Evolutionary conservation across 2,888 invertebrate genomes (phyloP).

Genomic region (Megastigmus dorsalis): DNA sequence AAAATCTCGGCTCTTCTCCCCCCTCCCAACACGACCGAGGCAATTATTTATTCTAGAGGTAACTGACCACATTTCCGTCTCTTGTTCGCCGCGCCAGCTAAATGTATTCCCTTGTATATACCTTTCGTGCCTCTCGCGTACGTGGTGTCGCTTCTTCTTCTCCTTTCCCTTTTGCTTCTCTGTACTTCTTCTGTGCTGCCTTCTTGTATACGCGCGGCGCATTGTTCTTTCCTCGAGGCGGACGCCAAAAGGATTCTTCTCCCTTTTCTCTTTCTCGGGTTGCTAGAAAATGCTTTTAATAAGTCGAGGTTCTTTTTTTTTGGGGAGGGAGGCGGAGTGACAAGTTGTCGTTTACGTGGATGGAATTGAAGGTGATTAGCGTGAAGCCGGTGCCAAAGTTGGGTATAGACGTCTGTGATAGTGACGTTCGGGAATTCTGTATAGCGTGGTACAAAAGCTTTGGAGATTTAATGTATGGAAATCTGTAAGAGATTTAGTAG

Average conservation of each 20-base stretch:
- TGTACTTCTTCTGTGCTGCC: background rate
- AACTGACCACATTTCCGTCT: slow-evolving; percentile 65
- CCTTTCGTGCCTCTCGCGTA: background rate
- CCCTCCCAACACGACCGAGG: background rate
- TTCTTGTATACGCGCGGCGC: background rate
- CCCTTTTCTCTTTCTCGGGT: background rate
- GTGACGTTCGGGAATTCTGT: too few species aligned
- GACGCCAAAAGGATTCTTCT: background rate
- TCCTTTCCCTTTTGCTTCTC: background rate
- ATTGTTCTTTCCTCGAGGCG: background rate
- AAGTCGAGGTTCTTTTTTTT: too few species aligned
- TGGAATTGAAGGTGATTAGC: too few species aligned
- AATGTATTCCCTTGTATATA: background rate
- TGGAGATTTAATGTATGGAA: too few species aligned
- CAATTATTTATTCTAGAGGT: slow-evolving; percentile 63
- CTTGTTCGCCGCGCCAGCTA: slow-evolving; percentile 46
- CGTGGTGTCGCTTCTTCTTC: background rate
- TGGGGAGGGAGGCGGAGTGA: too few species aligned
- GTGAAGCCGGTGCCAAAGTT: too few species aligned
- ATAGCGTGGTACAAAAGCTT: too few species aligned
- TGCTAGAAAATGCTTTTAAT: too few species aligned
- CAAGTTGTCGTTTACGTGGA: too few species aligned
- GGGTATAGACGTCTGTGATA: too few species aligned
- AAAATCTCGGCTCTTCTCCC: slow-evolving; percentile 23
- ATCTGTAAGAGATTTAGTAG: too few species aligned